Conservation (phyloP, 2,888 invertebrate species). For the Chalcosyrphus nemorum region DNA sequence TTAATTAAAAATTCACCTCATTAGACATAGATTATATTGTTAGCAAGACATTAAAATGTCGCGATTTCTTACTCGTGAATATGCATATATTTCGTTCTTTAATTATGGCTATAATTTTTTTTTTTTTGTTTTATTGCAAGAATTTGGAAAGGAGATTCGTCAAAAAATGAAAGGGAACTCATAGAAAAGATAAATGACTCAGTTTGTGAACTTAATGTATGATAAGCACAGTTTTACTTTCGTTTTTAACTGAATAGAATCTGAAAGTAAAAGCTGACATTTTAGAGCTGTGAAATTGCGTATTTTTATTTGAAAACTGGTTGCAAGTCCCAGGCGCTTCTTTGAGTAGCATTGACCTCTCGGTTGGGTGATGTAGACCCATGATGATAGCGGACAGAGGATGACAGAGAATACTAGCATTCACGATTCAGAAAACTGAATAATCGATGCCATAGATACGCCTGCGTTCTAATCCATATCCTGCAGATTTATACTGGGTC, state of each 20-base stretch:
- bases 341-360: too few species aligned
- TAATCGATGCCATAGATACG: too few species aligned
- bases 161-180: background rate
- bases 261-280: background rate
- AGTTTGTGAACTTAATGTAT: background rate
- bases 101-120: background rate
- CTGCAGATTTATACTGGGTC: too few species aligned
- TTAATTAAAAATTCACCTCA: background rate
- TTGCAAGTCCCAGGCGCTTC: too few species aligned
- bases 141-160: background rate
- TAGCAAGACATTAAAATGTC: background rate
- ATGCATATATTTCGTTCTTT: background rate
- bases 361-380: too few species aligned
- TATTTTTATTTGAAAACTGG: too few species aligned
- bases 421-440: too few species aligned
- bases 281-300: too few species aligned
- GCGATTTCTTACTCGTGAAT: background rate
- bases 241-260: background rate
- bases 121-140: too few species aligned
- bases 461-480: too few species aligned
- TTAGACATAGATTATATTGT: background rate
- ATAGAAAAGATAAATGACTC: background rate
- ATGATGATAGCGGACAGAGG: too few species aligned
- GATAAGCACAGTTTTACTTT: background rate
- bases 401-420: too few species aligned